These are phyloP conservation scores for Octopus sinensis DNA, from an alignment of 1,140 invertebrate species.

Conservation along the genomic window DNA sequence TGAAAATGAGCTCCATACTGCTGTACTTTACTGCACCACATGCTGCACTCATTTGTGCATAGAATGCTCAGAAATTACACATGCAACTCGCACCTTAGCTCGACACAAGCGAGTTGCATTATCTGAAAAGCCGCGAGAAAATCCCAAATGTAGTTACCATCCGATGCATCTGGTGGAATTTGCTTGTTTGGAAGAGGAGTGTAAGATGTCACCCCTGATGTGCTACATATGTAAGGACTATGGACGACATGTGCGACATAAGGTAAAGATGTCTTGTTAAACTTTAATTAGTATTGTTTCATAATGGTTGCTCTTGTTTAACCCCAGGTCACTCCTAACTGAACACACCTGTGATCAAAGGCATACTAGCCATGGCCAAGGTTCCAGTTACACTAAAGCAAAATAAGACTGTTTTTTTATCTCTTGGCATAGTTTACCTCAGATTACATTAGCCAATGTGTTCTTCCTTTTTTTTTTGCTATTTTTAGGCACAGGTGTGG, in stretches of 20 bases:
- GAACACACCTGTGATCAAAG: no score
- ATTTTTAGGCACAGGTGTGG: no score
- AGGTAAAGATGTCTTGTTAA: conserved; percentile 49
- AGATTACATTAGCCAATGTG: no score
- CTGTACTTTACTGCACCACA: conserved; percentile 65
- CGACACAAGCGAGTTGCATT: conserved; percentile 64
- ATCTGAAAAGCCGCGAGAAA: conserved; percentile 65
- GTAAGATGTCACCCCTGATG: conserved; percentile 61
- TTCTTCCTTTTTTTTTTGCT: no score
- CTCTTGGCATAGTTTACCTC: no score
- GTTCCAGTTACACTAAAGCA: no score
- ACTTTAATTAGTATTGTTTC: no score
- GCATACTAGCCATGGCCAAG: no score
- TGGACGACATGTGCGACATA: conserved; percentile 63
- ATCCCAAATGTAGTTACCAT: conserved; percentile 64
- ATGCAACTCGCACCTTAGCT: conserved; percentile 63
- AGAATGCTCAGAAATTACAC: conserved; percentile 62
- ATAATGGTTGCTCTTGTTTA: no score
- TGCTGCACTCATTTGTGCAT: conserved; percentile 65
- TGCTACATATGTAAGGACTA: conserved; percentile 67
- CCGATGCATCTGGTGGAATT: conserved; percentile 65
- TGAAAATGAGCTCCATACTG: conserved; percentile 64
- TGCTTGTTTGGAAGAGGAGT: conserved; percentile 64
- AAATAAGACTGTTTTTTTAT: no score
- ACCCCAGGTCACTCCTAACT: no score